Conservation (phyloP, 2,888 invertebrate species). For the Hyles lineata region DNA sequence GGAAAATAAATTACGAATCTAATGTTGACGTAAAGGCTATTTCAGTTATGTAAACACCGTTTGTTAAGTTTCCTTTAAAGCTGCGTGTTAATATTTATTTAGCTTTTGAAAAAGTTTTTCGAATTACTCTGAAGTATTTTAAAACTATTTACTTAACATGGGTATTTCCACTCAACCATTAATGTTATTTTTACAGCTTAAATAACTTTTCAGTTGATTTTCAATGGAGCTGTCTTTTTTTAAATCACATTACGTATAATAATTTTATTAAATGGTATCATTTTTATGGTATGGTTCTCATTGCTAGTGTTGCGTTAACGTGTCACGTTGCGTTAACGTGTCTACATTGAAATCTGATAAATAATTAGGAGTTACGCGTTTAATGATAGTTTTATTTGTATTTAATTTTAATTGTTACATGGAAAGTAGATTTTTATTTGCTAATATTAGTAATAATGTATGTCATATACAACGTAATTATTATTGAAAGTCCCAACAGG, state of each 20-base stretch:
- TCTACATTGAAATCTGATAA: too few relatives aligned
- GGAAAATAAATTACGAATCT: conserved; percentile 14
- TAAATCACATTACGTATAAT: background rate
- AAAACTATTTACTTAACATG: background rate
- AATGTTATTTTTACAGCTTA: background rate
- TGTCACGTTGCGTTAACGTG: too few relatives aligned
- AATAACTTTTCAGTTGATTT: background rate
- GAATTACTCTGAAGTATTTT: background rate
- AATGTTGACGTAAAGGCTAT: background rate
- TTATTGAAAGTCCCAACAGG: too few relatives aligned
- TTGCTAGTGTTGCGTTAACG: too few relatives aligned
- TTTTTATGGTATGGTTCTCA: background rate
- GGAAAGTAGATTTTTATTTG: too few relatives aligned
- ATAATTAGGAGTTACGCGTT: too few relatives aligned
- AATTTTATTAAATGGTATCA: too few relatives aligned
- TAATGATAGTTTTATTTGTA: too few relatives aligned
- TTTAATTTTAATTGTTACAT: too few relatives aligned
- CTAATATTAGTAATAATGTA: too few relatives aligned
- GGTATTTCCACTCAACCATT: background rate
- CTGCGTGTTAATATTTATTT: background rate
- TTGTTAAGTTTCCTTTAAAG: background rate
- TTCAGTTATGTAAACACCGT: background rate
- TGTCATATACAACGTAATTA: too few relatives aligned
- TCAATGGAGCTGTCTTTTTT: background rate
- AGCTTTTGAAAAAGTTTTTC: background rate